Conservation (phyloP, 2,888 invertebrate species). For the Drepanosiphum platanoidis region DNA sequence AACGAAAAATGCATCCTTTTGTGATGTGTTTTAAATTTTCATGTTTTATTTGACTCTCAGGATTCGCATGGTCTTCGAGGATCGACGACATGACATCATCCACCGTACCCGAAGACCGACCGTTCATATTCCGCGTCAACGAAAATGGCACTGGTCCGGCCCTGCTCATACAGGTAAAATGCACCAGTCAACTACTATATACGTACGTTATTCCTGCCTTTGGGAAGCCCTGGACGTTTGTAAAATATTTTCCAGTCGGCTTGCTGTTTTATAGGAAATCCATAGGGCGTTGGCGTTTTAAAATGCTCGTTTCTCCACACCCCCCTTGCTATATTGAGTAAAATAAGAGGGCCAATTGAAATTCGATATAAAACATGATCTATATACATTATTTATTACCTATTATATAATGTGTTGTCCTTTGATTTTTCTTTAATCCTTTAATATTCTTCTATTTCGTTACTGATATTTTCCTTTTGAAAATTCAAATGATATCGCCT, state of each 20-base stretch:
- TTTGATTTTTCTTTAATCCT: neutral
- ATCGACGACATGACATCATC: slow-evolving; percentile 49
- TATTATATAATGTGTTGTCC: neutral
- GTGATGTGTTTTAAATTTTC: neutral
- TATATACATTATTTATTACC: no score
- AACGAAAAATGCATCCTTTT: neutral
- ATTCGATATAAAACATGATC: neutral
- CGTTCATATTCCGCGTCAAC: slow-evolving; percentile 80
- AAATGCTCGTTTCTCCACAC: slow-evolving; percentile 15
- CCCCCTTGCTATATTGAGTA: neutral
- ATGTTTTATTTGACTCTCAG: neutral
- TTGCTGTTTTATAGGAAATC: slow-evolving; percentile 42
- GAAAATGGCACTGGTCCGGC: slow-evolving; percentile 80
- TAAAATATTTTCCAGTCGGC: slow-evolving; percentile 17
- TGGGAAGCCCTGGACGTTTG: slow-evolving; percentile 25
- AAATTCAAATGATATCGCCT: neutral
- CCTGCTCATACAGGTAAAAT: slow-evolving; percentile 75
- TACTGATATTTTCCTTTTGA: neutral
- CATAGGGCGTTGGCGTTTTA: slow-evolving; percentile 50
- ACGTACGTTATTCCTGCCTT: no score
- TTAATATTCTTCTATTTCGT: neutral
- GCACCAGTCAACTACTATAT: neutral
- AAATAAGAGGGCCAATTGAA: neutral
- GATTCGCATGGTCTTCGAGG: slow-evolving; percentile 9
- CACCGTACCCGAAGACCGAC: slow-evolving; percentile 71